A percentile compares a stretch with the other conserved stretches of the same genome.
phyloP scores from a whole-genome alignment of 2,113 vertebrate genomes.

The Cebus imitator region DNA sequence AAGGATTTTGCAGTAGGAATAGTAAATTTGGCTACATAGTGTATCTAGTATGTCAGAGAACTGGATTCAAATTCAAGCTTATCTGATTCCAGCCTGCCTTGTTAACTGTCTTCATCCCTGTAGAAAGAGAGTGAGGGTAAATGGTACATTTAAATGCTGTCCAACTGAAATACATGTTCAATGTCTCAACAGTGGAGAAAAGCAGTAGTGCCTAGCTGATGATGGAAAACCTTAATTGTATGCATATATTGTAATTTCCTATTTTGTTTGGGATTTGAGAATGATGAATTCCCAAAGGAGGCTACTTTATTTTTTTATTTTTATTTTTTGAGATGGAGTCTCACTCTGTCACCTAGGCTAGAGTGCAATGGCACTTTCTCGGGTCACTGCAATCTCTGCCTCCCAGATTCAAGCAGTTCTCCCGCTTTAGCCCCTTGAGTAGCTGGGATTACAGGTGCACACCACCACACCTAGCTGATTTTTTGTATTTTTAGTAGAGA shows the following conservation, averaged over 20 bases:
- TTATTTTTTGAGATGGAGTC: no score
- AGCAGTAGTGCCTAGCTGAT: neutral
- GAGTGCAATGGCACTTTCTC: no score
- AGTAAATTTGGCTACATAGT: neutral
- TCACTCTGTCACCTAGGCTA: no score
- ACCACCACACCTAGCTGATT: no score
- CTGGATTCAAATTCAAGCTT: neutral
- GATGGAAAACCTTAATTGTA: neutral
- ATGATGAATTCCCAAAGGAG: neutral
- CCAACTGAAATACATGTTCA: neutral
- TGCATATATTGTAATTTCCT: neutral
- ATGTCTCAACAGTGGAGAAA: neutral
- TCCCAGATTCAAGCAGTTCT: no score
- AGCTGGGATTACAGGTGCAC: no score
- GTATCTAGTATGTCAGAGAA: neutral
- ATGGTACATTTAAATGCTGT: neutral
- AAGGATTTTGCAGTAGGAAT: neutral
- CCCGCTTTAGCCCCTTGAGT: no score
- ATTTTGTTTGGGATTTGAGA: conserved; percentile 20
- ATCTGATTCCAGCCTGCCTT: neutral
- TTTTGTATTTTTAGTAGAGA: no score
- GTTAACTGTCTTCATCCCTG: neutral
- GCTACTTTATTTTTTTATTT: no score
- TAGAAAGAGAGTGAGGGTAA: neutral
- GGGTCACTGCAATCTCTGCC: no score